phyloP scores from a whole-genome alignment of 2,113 vertebrate species.

The Corapipo altera region DNA sequence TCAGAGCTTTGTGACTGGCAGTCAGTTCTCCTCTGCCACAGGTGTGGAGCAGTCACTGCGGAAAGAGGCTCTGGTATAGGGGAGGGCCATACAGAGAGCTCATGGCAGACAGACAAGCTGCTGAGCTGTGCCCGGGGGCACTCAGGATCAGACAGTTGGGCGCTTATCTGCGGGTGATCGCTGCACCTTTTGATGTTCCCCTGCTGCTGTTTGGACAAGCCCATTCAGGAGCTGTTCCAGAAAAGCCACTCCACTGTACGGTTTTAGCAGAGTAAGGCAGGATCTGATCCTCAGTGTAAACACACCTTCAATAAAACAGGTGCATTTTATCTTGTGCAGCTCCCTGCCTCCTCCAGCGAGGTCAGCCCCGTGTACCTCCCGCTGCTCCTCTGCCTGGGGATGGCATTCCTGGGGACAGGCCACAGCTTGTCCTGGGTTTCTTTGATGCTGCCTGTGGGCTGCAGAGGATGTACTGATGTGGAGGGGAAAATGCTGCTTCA shows the following conservation, averaged over 20 bases:
- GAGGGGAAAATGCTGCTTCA: neutral
- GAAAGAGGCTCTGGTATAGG: neutral
- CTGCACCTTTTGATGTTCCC: conserved; percentile 51
- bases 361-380: neutral
- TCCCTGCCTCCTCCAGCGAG: neutral
- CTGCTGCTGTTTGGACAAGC: conserved; percentile 47
- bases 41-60: fast-evolving
- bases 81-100: neutral
- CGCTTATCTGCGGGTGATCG: neutral
- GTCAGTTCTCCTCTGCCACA: neutral
- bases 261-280: neutral
- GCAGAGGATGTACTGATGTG: neutral
- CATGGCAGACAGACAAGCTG: neutral
- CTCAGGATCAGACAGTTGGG: conserved; percentile 21
- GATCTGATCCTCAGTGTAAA: neutral
- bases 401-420: neutral
- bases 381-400: neutral
- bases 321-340: conserved; percentile 25
- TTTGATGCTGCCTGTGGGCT: neutral
- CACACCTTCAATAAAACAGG: conserved; percentile 16
- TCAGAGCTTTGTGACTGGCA: neutral
- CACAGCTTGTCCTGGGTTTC: neutral
- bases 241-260: neutral
- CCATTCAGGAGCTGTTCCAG: conserved; percentile 27
- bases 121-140: neutral